These are phyloP conservation scores for Lomographa bimaculata DNA, from an alignment of 2,888 invertebrate species.

Conservation along the genomic window DNA sequence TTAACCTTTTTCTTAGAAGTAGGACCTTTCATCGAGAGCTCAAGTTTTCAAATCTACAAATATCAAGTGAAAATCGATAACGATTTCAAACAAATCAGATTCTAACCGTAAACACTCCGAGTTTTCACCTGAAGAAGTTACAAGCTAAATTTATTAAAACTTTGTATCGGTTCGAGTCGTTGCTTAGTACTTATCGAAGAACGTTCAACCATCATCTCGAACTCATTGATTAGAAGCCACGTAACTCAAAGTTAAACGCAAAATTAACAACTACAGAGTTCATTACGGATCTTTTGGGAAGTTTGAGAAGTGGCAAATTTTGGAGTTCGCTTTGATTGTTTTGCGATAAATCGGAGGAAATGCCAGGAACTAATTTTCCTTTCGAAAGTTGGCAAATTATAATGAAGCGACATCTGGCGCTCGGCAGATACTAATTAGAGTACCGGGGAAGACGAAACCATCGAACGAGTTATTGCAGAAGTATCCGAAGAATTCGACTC, in stretches of 20 bases:
- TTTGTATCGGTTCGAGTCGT: slow-evolving; percentile 25
- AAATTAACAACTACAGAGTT: slow-evolving; percentile 62
- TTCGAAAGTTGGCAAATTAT: slow-evolving; percentile 51
- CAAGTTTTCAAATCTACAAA: slow-evolving; percentile 4
- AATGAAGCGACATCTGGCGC: slow-evolving; percentile 47
- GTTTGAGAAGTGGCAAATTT: slow-evolving; percentile 45
- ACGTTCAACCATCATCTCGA: slow-evolving; percentile 37
- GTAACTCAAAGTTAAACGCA: slow-evolving; percentile 51
- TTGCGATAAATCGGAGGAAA: slow-evolving; percentile 60
- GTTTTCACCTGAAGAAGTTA: slow-evolving; percentile 26
- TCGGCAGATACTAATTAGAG: slow-evolving; percentile 34
- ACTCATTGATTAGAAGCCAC: slow-evolving; percentile 53
- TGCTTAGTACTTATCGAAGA: slow-evolving; percentile 24
- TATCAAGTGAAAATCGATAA: slow-evolving; percentile 15
- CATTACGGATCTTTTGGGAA: slow-evolving; percentile 63
- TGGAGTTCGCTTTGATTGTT: slow-evolving; percentile 54
- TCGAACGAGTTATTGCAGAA: slow-evolving; percentile 21
- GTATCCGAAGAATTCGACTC: slow-evolving; percentile 16
- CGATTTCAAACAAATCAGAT: slow-evolving; percentile 29
- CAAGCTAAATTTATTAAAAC: slow-evolving; percentile 32
- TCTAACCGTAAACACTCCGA: slow-evolving; percentile 23
- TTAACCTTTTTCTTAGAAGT: slow-evolving; percentile 4
- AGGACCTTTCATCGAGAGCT: slow-evolving; percentile 6
- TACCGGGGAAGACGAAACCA: slow-evolving; percentile 26
- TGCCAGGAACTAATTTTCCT: slow-evolving; percentile 49